Evolutionary conservation across 2,797 vertebrate genomes (phyloP).

Genomic region (Melanotaenia maccullochi): DNA sequence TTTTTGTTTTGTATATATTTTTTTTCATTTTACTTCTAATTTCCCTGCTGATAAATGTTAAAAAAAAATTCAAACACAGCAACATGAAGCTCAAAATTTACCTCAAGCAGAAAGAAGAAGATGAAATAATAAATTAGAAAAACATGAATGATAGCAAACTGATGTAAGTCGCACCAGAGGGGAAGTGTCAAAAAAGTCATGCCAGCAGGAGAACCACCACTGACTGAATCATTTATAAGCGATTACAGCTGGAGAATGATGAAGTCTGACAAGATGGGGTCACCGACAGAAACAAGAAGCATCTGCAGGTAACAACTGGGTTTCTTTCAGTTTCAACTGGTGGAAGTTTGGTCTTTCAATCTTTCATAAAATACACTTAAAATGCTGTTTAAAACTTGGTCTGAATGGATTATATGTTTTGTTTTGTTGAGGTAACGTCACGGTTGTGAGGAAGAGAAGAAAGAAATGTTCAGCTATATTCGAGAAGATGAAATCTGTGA

Average conservation of each 20-base stretch:
- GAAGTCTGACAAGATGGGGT: slow-evolving; percentile 40
- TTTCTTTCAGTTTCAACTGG: slow-evolving; percentile 19
- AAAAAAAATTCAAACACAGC: too few species aligned
- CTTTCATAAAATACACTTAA: background rate
- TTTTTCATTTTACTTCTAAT: too few species aligned
- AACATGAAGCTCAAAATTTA: too few species aligned
- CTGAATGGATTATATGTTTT: background rate
- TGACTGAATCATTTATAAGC: slow-evolving; percentile 49
- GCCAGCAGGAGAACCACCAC: slow-evolving; percentile 22
- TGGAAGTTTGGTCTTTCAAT: background rate
- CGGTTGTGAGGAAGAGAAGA: background rate
- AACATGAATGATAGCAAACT: slow-evolving; percentile 19
- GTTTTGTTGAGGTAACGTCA: background rate
- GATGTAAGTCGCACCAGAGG: slow-evolving; percentile 2
- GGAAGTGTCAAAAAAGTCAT: slow-evolving; percentile 31
- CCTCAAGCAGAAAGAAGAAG: background rate
- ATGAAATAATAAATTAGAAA: slow-evolving; percentile 13
- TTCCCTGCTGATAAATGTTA: background rate
- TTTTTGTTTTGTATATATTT: too few species aligned
- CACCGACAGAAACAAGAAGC: background rate
- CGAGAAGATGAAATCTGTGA: too few species aligned
- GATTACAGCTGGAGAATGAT: slow-evolving; percentile 47
- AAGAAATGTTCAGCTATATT: background rate
- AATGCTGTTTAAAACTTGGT: background rate
- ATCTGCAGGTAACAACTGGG: background rate